A percentile compares a stretch with the other conserved stretches of the same genome.
Conservation (phyloP, 2,797 vertebrate genomes). For the Syngnathus acus region DNA sequence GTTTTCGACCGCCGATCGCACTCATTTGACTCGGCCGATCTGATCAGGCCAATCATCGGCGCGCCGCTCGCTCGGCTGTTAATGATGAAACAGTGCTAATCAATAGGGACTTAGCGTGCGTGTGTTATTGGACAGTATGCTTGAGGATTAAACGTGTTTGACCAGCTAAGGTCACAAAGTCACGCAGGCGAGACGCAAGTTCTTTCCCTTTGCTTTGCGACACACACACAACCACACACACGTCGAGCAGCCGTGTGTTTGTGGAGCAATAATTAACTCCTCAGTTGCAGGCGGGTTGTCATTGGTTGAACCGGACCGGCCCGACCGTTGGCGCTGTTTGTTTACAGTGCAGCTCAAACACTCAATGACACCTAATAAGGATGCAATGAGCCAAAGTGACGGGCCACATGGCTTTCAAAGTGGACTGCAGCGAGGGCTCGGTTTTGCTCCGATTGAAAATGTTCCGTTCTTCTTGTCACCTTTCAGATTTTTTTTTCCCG, state of each 20-base stretch:
- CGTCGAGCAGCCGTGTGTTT: slow-evolving; percentile 38
- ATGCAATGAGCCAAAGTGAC: too few species aligned
- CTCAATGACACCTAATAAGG: neutral
- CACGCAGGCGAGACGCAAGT: slow-evolving; percentile 23
- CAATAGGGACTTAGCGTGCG: slow-evolving; percentile 25
- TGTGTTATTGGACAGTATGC: slow-evolving; percentile 38
- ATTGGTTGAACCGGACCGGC: slow-evolving; percentile 9
- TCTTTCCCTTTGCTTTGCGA: slow-evolving; percentile 10
- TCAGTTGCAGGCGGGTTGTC: slow-evolving; percentile 31
- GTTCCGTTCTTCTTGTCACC: too few species aligned
- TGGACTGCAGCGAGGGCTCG: too few species aligned
- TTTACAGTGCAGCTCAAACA: slow-evolving; percentile 60
- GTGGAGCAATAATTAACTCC: slow-evolving; percentile 62
- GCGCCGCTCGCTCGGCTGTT: slow-evolving; percentile 33
- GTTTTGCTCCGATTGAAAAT: too few species aligned
- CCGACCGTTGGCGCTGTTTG: slow-evolving; percentile 34
- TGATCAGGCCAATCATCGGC: slow-evolving; percentile 37
- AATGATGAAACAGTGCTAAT: slow-evolving; percentile 43
- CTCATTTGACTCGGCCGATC: slow-evolving; percentile 30
- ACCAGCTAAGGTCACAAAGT: slow-evolving; percentile 43
- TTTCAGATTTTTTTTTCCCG: neutral
- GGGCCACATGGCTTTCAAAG: too few species aligned
- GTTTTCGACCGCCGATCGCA: slow-evolving; percentile 24
- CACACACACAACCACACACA: slow-evolving; percentile 10
- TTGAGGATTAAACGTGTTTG: slow-evolving; percentile 54